phyloP scores from a whole-genome alignment of 2,113 vertebrate species.

The Lichenostomus cassidix region DNA sequence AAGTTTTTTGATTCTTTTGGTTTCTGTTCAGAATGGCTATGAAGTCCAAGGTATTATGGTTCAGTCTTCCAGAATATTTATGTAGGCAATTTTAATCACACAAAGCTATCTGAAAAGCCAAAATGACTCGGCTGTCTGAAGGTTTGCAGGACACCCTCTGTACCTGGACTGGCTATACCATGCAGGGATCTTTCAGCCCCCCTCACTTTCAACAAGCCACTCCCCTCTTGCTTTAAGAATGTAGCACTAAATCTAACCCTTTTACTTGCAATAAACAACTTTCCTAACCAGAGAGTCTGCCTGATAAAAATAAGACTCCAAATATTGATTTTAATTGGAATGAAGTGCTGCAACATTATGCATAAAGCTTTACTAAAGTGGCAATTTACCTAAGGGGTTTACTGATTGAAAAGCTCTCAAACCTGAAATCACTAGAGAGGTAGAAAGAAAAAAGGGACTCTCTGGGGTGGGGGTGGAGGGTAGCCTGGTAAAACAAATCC shows the following conservation, averaged over 20 bases:
- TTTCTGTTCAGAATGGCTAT: neutral
- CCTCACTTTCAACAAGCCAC: neutral
- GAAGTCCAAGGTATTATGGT: neutral
- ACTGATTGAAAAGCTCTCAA: slow-evolving; percentile 85
- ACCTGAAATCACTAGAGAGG: slow-evolving; percentile 73
- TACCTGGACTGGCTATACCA: neutral
- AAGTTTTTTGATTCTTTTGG: neutral
- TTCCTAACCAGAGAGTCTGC: slow-evolving; percentile 39
- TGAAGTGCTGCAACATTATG: slow-evolving; percentile 89
- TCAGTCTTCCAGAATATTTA: neutral
- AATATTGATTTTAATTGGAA: slow-evolving; percentile 89
- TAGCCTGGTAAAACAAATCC: slow-evolving; percentile 68
- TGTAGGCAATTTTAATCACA: neutral
- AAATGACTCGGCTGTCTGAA: neutral
- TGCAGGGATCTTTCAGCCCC: neutral
- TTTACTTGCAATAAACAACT: slow-evolving; percentile 67
- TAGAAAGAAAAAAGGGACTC: slow-evolving; percentile 33
- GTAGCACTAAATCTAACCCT: slow-evolving; percentile 42
- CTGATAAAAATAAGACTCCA: slow-evolving; percentile 78
- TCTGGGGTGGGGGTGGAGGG: slow-evolving; percentile 2
- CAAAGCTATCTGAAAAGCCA: neutral
- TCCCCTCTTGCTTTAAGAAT: slow-evolving; percentile 14
- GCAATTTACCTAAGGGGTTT: slow-evolving; percentile 84
- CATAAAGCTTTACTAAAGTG: slow-evolving; percentile 86
- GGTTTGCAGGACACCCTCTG: neutral